Evolutionary conservation across 2,797 vertebrate species (phyloP).

Genomic region (Poeciliopsis presidionis): DNA sequence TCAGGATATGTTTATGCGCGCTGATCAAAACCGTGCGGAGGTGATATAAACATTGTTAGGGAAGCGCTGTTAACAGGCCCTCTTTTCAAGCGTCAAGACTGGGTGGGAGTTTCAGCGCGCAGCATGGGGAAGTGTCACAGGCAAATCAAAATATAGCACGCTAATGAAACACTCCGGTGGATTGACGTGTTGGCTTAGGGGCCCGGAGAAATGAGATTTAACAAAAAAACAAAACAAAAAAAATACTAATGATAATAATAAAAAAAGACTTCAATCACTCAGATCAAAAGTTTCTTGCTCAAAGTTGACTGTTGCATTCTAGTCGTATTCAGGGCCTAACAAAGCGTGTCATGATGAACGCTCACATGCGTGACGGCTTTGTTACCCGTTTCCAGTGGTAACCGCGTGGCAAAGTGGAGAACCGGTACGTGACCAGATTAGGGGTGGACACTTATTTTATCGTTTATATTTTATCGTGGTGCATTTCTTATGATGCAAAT

Average conservation of each 20-base stretch:
- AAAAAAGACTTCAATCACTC: constrained; percentile 62
- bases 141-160: constrained; percentile 70
- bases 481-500: too few relatives aligned
- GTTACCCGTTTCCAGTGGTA: constrained; percentile 40
- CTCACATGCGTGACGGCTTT: constrained; percentile 29
- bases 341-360: constrained; percentile 27
- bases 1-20: constrained; percentile 70
- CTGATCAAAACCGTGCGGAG: constrained; percentile 76
- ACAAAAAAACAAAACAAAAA: too few relatives aligned
- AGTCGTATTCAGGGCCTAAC: constrained; percentile 30
- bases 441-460: too few relatives aligned
- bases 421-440: constrained; percentile 66
- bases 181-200: constrained; percentile 70
- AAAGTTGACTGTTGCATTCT: constrained; percentile 47
- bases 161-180: constrained; percentile 74
- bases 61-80: constrained; percentile 68
- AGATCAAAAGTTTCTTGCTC: constrained; percentile 59
- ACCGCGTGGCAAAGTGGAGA: constrained; percentile 36
- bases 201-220: constrained; percentile 57
- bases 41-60: constrained; percentile 77
- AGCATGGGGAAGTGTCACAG: constrained; percentile 71
- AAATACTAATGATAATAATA: not conserved
- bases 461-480: too few relatives aligned
- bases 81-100: constrained; percentile 63
- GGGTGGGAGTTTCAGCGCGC: constrained; percentile 65